A percentile compares a stretch with the other conserved stretches of the same genome.
These are phyloP conservation scores for Peromyscus californicus DNA, from an alignment of 2,113 vertebrate species.

Conservation along the genomic window DNA sequence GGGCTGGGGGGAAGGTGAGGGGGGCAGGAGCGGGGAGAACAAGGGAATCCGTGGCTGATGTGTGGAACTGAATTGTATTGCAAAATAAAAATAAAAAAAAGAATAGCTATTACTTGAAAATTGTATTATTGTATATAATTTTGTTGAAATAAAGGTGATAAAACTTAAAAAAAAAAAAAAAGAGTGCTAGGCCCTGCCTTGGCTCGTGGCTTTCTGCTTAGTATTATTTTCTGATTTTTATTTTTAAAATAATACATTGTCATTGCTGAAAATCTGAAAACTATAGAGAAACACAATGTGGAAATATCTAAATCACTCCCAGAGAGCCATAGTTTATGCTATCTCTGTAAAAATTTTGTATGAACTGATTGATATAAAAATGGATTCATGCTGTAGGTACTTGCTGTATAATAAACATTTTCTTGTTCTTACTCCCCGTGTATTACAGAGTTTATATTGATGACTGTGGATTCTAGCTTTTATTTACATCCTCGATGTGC, in stretches of 20 bases:
- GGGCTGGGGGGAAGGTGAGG: too few relatives aligned
- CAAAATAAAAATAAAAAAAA: too few relatives aligned
- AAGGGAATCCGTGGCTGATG: too few relatives aligned
- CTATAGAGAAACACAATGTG: not conserved
- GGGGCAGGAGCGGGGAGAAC: too few relatives aligned
- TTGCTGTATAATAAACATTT: not conserved
- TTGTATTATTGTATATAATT: too few relatives aligned
- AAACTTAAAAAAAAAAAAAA: too few relatives aligned
- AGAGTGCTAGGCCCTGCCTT: accelerated
- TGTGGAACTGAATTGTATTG: too few relatives aligned
- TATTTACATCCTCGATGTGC: not conserved
- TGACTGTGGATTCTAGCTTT: not conserved
- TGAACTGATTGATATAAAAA: not conserved
- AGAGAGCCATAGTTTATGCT: not conserved
- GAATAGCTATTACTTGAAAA: too few relatives aligned
- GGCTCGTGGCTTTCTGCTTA: not conserved
- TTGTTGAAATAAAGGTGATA: too few relatives aligned
- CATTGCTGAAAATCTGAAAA: not conserved
- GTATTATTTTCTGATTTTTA: not conserved
- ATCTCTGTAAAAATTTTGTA: not conserved
- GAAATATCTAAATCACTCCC: not conserved
- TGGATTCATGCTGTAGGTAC: not conserved
- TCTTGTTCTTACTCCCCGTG: not conserved
- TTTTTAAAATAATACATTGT: not conserved
- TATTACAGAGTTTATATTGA: not conserved